Base-by-base conservation (phyloP, 2,113 vertebrate genomes). In the Mola mola region DNA sequence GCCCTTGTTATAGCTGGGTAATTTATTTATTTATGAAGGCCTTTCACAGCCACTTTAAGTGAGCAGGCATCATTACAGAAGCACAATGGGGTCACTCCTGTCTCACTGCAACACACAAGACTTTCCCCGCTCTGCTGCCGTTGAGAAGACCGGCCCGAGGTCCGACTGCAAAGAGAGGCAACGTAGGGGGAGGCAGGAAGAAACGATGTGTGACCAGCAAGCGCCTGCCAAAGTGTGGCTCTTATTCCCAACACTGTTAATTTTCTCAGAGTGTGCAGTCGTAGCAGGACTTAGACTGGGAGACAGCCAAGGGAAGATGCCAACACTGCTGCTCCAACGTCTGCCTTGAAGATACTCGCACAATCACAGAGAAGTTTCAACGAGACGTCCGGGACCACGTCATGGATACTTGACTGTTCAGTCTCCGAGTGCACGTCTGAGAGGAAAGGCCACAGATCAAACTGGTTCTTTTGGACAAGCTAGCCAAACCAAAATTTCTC, bases 21-120 rank as follows among this genome's bases (percentile, higher is more conserved):
- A 89, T 87, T 91, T 92, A 93, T 92, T 92, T 93, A 92, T 92
- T 92, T 91, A 88, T 90, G 85, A 85, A 86, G 81, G 81, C 81
- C 79, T 63, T 79, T 80, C 56, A 74, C 50, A 83, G 83, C 80
- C 84, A 84, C 80, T 82, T 77, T 46, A 68, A 75, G 57, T 33
- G 63, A 85, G 58, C 76, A 78, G 79, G 53, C 72, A 60, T 77
- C 34, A 26, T 78, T 80, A 53, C 66, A 75, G 78, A 78, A 88
- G 81, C 78, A 80, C 83, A 83, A 26, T 4, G 42, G 50, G 44
- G 37, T 50, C 12, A 33, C 69, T 55, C 53, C 42, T 67, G 51
- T 29, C 53, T 72, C 37, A 36, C 66, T 19, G 58, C 22, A 48
- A 64, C 37, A 49, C 15, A 38, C 34, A 47, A 69, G 66, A 70